Conservation (phyloP, 2,888 invertebrate species). For the Plebejus argus region DNA sequence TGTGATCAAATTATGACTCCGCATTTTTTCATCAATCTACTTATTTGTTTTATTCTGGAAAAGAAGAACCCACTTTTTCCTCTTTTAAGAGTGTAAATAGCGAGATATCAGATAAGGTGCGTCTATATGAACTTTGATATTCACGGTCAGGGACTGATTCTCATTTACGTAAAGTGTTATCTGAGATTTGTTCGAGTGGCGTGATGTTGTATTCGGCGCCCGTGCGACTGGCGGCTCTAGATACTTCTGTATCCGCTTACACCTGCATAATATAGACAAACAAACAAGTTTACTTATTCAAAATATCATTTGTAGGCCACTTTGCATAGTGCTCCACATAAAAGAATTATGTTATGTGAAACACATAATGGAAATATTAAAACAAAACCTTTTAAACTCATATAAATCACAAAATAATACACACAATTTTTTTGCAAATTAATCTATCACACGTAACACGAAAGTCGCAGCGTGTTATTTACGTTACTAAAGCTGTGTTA, state of each 20-base stretch:
- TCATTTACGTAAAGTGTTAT: conserved; percentile 35
- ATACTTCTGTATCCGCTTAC: conserved; percentile 5
- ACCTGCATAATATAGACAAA: neutral
- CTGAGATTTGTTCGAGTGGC: conserved; percentile 35
- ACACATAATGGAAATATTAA: neutral
- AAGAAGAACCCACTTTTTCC: neutral
- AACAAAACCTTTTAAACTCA: neutral
- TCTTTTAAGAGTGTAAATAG: neutral
- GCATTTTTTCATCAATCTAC: neutral
- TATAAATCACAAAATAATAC: neutral
- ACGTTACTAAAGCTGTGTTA: neutral
- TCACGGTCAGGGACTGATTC: conserved; percentile 35
- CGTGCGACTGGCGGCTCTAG: conserved; percentile 23
- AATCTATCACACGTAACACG: too few species aligned
- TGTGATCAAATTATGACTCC: too few species aligned
- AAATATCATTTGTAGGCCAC: neutral
- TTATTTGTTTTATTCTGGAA: too few species aligned
- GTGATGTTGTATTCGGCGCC: conserved; percentile 32
- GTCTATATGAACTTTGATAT: conserved; percentile 27
- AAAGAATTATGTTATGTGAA: too few species aligned
- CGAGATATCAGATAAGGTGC: conserved; percentile 3
- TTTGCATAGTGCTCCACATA: neutral
- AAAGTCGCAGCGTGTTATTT: neutral
- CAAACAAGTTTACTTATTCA: conserved; percentile 5
- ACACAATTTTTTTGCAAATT: neutral